phyloP scores from a whole-genome alignment of 2,113 vertebrate genomes.

The Beaufortia kweichowensis region DNA sequence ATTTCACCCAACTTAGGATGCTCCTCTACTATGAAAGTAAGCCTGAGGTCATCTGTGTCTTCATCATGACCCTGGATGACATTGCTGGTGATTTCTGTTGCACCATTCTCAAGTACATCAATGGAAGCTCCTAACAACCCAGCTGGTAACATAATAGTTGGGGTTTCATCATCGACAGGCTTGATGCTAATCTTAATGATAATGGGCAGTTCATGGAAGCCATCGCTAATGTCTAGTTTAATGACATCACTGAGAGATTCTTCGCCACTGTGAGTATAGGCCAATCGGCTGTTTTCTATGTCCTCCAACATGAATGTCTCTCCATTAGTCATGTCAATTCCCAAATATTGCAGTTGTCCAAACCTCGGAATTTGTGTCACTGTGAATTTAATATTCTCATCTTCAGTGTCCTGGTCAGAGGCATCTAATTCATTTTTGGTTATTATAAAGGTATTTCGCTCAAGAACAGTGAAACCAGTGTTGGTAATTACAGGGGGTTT shows the following conservation, averaged over 20 bases:
- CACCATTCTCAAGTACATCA: slow-evolving; percentile 89
- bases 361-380: slow-evolving; percentile 74
- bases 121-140: slow-evolving; percentile 87
- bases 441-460: slow-evolving; percentile 80
- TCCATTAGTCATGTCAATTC: slow-evolving; percentile 73
- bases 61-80: slow-evolving; percentile 84
- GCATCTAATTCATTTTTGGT: slow-evolving; percentile 76
- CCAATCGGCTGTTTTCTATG: slow-evolving; percentile 70
- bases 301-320: slow-evolving; percentile 80
- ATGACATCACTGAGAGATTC: slow-evolving; percentile 79
- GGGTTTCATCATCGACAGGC: slow-evolving; percentile 79
- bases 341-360: slow-evolving; percentile 75
- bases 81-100: slow-evolving; percentile 85
- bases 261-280: slow-evolving; percentile 82
- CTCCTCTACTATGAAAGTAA: slow-evolving; percentile 89
- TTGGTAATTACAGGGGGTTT: slow-evolving; percentile 91
- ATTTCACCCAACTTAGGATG: slow-evolving; percentile 83
- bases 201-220: slow-evolving; percentile 87
- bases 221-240: slow-evolving; percentile 88
- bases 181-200: slow-evolving; percentile 82
- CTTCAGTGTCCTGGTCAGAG: slow-evolving; percentile 79
- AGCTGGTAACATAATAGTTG: slow-evolving; percentile 75
- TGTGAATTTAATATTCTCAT: slow-evolving; percentile 79
- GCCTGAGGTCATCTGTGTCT: slow-evolving; percentile 84
- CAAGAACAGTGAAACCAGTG: slow-evolving; percentile 84